Percentiles rank a stretch among this genome's conserved stretches.
Conservation (phyloP, 2,888 invertebrate species). For the Drosophila yooni region DNA sequence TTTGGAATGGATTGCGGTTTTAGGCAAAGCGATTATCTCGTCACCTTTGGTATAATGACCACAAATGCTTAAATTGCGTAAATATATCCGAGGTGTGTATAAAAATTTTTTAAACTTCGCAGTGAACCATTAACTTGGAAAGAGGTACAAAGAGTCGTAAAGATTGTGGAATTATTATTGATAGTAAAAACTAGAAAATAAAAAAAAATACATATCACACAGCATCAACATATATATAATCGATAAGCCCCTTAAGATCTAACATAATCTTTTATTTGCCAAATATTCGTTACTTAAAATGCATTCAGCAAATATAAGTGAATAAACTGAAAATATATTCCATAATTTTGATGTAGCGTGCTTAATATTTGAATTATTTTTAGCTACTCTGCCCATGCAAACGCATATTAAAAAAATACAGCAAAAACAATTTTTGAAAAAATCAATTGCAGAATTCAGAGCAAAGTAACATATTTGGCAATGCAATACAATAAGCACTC, state of each 20-base stretch:
- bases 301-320: not conserved
- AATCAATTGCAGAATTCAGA: constrained; percentile 28
- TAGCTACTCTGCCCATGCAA: not conserved
- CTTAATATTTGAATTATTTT: constrained; percentile 25
- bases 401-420: not conserved
- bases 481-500: constrained; percentile 22
- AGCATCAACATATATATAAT: not conserved
- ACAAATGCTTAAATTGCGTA: constrained; percentile 57
- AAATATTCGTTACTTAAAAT: not conserved
- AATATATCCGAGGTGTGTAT: constrained; percentile 33
- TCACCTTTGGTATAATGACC: constrained; percentile 52
- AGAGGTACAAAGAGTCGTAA: not conserved
- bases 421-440: constrained; percentile 6
- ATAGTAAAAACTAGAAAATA: not conserved
- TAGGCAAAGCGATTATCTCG: constrained; percentile 58
- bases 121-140: constrained; percentile 2
- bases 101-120: not conserved
- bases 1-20: constrained; percentile 53
- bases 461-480: constrained; percentile 41
- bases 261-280: not conserved
- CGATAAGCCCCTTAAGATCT: not conserved
- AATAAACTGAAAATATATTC: constrained; percentile 2
- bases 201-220: not conserved
- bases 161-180: not conserved
- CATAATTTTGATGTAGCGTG: constrained; percentile 10